These are phyloP conservation scores for Drosophila bocki DNA, from an alignment of 1,140 invertebrate species.

Conservation along the genomic window DNA sequence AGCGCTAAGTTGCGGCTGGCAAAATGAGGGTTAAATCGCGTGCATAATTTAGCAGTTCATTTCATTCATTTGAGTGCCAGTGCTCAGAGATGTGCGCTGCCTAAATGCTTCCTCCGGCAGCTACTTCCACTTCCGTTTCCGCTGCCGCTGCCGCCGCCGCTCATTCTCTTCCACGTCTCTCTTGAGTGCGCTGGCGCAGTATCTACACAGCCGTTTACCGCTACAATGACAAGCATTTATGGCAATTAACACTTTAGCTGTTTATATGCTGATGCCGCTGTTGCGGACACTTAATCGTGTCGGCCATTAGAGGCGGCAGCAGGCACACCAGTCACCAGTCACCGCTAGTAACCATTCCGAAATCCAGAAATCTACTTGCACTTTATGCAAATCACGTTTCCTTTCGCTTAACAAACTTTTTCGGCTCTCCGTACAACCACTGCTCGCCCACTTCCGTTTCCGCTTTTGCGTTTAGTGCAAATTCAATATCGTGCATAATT, in stretches of 20 bases:
- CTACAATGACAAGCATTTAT: slow-evolving; percentile 85
- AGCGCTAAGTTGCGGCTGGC: slow-evolving; percentile 55
- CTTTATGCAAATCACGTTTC: slow-evolving; percentile 79
- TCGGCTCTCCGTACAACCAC: background rate
- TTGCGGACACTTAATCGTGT: slow-evolving; percentile 78
- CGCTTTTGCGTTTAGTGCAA: slow-evolving; percentile 73
- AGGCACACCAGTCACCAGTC: background rate
- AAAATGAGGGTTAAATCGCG: slow-evolving; percentile 83
- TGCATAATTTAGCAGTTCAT: slow-evolving; percentile 85
- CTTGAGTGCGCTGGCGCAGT: slow-evolving; percentile 65
- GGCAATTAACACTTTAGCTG: slow-evolving; percentile 85
- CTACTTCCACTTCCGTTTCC: slow-evolving; percentile 26
- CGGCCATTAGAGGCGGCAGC: slow-evolving; percentile 66
- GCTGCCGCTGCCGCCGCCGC: background rate
- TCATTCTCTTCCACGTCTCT: slow-evolving; percentile 20
- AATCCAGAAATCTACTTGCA: slow-evolving; percentile 50
- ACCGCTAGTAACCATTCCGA: background rate
- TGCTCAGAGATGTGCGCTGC: slow-evolving; percentile 64
- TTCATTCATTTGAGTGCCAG: slow-evolving; percentile 83
- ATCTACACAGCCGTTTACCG: slow-evolving; percentile 83
- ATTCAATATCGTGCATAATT: slow-evolving; percentile 85
- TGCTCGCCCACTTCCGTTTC: slow-evolving; percentile 31
- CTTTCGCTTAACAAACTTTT: slow-evolving; percentile 32
- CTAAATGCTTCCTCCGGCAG: slow-evolving; percentile 42
- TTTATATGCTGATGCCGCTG: slow-evolving; percentile 77